Base-by-base conservation (phyloP, 37 sponge, comb jelly and placozoan species). In the Ianthella basta region DNA sequence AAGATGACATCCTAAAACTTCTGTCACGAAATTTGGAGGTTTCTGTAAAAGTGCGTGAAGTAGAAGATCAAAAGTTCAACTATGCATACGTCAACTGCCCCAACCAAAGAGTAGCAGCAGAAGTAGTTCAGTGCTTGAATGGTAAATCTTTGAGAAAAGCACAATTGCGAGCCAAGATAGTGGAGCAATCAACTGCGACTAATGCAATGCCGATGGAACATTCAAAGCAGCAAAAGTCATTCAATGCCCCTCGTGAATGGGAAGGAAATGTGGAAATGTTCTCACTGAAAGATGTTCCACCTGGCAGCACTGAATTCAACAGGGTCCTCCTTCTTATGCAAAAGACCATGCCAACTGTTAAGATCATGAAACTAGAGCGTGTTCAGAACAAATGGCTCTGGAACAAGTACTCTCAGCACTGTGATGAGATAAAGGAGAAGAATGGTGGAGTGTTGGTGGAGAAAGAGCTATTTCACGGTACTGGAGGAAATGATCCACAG, bases 321-420 rank as follows among this genome's bases (percentile, higher is more conserved):
- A n/a, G 10, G 10, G 78, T 75, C 4, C 78, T 53, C 3, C n/a
- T 18, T 24, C 20, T 40, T 18, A 50, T 75, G 54, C 44, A 36
- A 12, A 44, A 40, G 21, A 44, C 78, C 1, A 40, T 75, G 20
- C 25, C 78, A 23, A 10, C 25, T 15, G 78, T 44, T 19, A 18
- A 19, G 18, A 41, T 75, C 20, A 2, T 12, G 25, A 75, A 3
- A 19, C 21, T 75, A 16, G 53, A 75, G 53, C 44, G 84, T 3
- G 14, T 83, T 39, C 84, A 83, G 55, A 83, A 83, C 14, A 27
- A 1, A 2, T 83, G 84, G 84, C 84, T 70, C 38, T 83, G 84
- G 84, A 69, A 18, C n/a, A 60, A 72, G 72, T 83, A 74, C 16
- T 16, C 50, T 10, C 84, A 67, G 18, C 84, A 83, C 20, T n/a